phyloP scores from a whole-genome alignment of 35 echinoderm and acorn worm genomes.

The Amphiura filiformis region DNA sequence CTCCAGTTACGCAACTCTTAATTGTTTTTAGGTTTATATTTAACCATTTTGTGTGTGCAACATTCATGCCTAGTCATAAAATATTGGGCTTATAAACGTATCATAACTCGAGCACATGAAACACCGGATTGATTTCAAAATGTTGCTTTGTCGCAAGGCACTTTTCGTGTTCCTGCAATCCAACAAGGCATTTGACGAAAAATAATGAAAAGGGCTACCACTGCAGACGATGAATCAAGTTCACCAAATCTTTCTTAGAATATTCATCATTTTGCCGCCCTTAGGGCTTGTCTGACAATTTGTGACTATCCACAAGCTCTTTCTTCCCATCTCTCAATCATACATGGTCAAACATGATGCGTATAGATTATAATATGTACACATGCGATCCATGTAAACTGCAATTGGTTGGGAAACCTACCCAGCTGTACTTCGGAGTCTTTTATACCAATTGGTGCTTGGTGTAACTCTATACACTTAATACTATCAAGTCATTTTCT shows the following conservation, averaged over 20 bases:
- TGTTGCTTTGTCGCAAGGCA: too few relatives aligned
- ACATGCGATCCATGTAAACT: too few relatives aligned
- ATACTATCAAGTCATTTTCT: too few relatives aligned
- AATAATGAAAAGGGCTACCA: not conserved
- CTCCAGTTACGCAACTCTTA: not conserved
- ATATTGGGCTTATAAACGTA: not conserved
- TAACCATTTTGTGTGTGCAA: not conserved
- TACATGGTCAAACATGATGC: slow-evolving; percentile 2
- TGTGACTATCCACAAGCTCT: not conserved
- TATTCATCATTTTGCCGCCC: not conserved
- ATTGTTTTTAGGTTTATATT: not conserved
- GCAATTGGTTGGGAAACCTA: too few relatives aligned
- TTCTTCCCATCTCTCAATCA: not conserved
- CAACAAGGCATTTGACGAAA: not conserved
- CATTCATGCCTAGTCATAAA: not conserved
- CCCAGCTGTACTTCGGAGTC: too few relatives aligned
- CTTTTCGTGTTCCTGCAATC: not conserved
- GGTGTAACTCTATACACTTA: too few relatives aligned
- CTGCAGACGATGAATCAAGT: not conserved
- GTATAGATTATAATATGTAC: not conserved
- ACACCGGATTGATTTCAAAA: too few relatives aligned
- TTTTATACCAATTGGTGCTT: too few relatives aligned
- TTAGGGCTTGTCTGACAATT: not conserved
- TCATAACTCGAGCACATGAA: not conserved
- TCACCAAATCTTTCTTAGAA: not conserved